These are phyloP conservation scores for Nothocercus nigrocapillus DNA, from an alignment of 2,113 vertebrate genomes.

Conservation along the genomic window DNA sequence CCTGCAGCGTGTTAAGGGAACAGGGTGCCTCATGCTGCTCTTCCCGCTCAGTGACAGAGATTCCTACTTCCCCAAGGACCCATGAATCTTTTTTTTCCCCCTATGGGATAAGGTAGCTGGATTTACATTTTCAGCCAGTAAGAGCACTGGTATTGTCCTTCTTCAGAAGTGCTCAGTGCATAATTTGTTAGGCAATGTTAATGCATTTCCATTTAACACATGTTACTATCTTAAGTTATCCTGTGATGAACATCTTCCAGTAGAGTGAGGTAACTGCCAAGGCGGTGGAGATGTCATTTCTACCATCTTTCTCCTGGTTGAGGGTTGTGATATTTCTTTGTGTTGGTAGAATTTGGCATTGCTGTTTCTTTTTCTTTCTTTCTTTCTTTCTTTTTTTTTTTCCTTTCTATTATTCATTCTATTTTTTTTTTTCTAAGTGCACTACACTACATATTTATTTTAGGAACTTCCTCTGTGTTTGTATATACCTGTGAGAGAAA, in stretches of 20 bases:
- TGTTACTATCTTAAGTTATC: not conserved
- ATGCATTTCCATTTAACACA: not conserved
- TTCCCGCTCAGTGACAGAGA: not conserved
- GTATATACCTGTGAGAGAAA: not conserved
- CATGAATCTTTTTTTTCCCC: not conserved
- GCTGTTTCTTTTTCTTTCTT: not conserved
- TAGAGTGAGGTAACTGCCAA: fast-evolving
- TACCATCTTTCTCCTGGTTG: not conserved
- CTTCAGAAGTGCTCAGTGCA: not conserved
- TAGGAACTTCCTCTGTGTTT: not conserved
- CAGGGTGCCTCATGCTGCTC: not conserved
- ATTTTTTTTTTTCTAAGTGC: not conserved
- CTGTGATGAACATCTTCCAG: not conserved
- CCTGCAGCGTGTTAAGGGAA: not conserved
- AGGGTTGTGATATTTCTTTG: not conserved
- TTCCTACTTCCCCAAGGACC: not conserved
- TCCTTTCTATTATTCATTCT: no score
- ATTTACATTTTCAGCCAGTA: not conserved
- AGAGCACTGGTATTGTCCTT: not conserved
- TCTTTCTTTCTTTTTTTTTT: not conserved
- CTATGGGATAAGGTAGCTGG: not conserved
- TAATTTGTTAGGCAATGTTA: not conserved
- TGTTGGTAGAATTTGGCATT: not conserved
- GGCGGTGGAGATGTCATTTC: not conserved
- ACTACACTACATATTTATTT: fast-evolving